Percentiles rank a stretch among this genome's conserved stretches.
Conservation (phyloP, 1,140 invertebrate species). For the Cotesia chilonis region DNA sequence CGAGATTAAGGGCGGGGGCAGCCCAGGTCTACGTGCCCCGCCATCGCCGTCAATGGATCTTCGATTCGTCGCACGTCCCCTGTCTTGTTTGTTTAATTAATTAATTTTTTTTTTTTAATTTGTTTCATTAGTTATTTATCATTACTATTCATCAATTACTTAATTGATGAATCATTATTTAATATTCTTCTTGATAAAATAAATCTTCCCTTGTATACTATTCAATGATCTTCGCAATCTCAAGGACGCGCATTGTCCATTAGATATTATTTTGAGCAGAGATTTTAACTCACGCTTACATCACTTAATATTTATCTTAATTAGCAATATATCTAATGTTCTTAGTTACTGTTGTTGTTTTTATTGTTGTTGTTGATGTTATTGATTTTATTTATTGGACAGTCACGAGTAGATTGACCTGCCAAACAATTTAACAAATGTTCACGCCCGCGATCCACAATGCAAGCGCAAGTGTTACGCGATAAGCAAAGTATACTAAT, state of each 20-base stretch:
- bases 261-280: not conserved
- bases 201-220: too few species aligned
- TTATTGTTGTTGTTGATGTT: slow-evolving; percentile 5
- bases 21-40: slow-evolving; percentile 66
- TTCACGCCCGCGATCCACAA: slow-evolving; percentile 27
- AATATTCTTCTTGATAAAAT: not conserved
- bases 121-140: too few species aligned
- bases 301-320: not conserved
- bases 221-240: too few species aligned
- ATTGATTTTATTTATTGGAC: slow-evolving; percentile 24
- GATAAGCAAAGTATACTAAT: not conserved
- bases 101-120: slow-evolving; percentile 30
- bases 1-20: slow-evolving; percentile 64
- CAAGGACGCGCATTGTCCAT: slow-evolving; percentile 3
- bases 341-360: not conserved
- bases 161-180: slow-evolving; percentile 22
- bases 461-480: slow-evolving; percentile 22
- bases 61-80: slow-evolving; percentile 39
- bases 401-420: slow-evolving; percentile 13
- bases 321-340: slow-evolving; percentile 18
- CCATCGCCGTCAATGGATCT: slow-evolving; percentile 58
- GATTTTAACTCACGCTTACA: slow-evolving; percentile 1
- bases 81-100: slow-evolving; percentile 23
- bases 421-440: slow-evolving; percentile 50
- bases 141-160: not conserved